phyloP scores from a whole-genome alignment of 2,888 invertebrate genomes.

The Nymphalis urticae region DNA sequence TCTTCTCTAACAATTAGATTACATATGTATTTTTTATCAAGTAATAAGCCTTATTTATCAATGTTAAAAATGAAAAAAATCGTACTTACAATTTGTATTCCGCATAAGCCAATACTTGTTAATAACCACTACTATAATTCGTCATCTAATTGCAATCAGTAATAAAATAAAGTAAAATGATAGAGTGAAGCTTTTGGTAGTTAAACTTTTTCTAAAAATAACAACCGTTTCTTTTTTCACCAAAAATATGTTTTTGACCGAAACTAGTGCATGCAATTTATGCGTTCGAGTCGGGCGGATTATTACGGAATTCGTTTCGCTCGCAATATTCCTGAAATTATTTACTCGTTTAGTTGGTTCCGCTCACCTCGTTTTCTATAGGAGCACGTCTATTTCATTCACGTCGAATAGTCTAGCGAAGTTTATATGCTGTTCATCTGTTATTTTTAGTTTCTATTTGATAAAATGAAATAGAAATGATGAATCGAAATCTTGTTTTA shows the following conservation, averaged over 20 bases:
- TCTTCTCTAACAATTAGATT: too few species aligned
- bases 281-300: slow-evolving; percentile 8
- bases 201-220: neutral
- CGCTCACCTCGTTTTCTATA: slow-evolving; percentile 14
- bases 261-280: neutral
- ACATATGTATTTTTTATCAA: too few species aligned
- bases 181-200: neutral
- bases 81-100: too few species aligned
- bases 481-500: neutral
- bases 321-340: slow-evolving; percentile 14
- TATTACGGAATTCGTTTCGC: slow-evolving; percentile 12
- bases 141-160: neutral
- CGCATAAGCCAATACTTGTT: too few species aligned
- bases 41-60: too few species aligned
- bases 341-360: slow-evolving; percentile 14
- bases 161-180: neutral
- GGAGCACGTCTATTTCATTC: slow-evolving; percentile 8
- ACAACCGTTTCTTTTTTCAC: neutral
- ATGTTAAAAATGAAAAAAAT: too few species aligned
- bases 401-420: slow-evolving; percentile 1
- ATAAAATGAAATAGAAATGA: neutral
- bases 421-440: slow-evolving; percentile 1
- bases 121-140: neutral
- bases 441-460: slow-evolving; percentile 1
- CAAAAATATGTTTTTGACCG: slow-evolving; percentile 2